These are phyloP conservation scores for Elgaria multicarinata DNA, from an alignment of 2,113 vertebrate genomes.

Conservation along the genomic window DNA sequence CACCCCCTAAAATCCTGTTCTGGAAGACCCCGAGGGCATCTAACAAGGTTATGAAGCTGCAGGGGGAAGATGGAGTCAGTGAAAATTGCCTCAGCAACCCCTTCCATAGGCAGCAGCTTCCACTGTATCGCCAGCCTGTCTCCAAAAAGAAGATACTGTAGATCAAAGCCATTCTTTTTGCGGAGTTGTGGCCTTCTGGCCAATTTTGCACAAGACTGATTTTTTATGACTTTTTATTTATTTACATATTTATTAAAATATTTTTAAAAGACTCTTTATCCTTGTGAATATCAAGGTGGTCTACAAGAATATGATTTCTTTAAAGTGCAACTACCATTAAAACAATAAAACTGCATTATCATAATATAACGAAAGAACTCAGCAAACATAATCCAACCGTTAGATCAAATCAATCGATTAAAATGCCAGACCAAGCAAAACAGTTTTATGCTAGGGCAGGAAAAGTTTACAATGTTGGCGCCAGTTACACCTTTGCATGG, in stretches of 20 bases:
- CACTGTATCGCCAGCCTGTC: neutral
- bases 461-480: neutral
- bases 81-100: neutral
- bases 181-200: neutral
- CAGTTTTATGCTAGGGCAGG: neutral
- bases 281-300: neutral
- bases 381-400: neutral
- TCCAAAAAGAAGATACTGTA: neutral
- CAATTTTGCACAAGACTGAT: neutral
- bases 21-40: neutral
- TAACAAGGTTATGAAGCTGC: neutral
- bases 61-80: neutral
- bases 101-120: neutral
- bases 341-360: neutral
- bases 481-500: neutral
- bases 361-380: neutral
- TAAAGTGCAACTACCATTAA: neutral
- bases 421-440: neutral
- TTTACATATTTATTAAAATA: neutral
- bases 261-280: neutral
- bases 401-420: neutral
- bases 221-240: neutral
- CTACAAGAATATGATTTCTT: neutral
- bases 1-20: too few relatives aligned
- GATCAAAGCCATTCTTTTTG: neutral